These are phyloP conservation scores for Cheiracanthium punctorium DNA, from an alignment of 2,888 invertebrate species.

Conservation along the genomic window DNA sequence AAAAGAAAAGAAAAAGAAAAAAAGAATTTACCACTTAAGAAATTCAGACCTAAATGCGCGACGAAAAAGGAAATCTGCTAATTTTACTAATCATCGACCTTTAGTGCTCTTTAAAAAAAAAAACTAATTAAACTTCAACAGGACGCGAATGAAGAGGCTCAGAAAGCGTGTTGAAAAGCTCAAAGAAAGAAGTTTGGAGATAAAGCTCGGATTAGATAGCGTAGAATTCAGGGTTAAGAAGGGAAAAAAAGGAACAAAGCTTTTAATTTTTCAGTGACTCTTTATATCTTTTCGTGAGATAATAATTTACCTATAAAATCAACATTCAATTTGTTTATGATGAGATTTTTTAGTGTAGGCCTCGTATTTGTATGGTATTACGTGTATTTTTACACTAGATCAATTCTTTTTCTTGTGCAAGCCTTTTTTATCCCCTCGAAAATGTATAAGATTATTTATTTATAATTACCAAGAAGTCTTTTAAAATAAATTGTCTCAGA, in stretches of 20 bases:
- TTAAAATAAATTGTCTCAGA: neutral
- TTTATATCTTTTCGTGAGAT: constrained; percentile 35
- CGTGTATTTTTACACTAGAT: neutral
- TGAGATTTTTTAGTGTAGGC: neutral
- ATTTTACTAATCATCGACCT: constrained; percentile 53
- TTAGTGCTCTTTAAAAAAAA: constrained; percentile 49
- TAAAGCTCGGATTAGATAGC: constrained; percentile 41
- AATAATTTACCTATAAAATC: constrained; percentile 34
- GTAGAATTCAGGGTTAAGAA: constrained; percentile 25
- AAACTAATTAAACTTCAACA: constrained; percentile 62
- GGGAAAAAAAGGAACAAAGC: constrained; percentile 22
- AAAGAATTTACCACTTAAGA: neutral
- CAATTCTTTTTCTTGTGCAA: neutral
- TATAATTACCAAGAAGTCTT: neutral
- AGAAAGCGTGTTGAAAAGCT: constrained; percentile 32
- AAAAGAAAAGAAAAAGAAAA: neutral
- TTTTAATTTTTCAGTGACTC: constrained; percentile 54
- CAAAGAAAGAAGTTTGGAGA: constrained; percentile 16
- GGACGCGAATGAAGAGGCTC: constrained; percentile 31
- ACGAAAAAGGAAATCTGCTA: constrained; percentile 24
- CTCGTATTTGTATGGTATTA: neutral
- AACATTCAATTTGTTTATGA: constrained; percentile 31
- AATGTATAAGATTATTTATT: neutral
- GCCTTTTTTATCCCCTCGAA: neutral
- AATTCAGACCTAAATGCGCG: constrained; percentile 6